Conservation (phyloP, 2,113 vertebrate genomes). For the Chinchilla lanigera region DNA sequence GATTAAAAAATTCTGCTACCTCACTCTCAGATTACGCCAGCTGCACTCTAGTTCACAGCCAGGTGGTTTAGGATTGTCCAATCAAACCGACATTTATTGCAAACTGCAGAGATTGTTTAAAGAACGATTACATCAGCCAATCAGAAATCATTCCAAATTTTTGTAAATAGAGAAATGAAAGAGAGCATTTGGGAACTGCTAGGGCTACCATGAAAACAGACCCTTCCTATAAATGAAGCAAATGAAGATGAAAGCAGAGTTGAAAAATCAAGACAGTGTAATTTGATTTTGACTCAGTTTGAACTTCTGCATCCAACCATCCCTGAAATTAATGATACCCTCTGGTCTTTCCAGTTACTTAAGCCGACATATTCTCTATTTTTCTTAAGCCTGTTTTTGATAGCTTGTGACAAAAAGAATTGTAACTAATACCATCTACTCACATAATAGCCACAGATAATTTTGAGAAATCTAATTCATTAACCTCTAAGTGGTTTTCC, state of each 20-base stretch:
- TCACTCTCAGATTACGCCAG: accelerated
- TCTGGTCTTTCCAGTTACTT: background rate
- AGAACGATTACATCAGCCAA: background rate
- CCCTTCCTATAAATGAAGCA: background rate
- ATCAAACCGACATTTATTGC: background rate
- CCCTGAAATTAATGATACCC: background rate
- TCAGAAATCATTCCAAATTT: background rate
- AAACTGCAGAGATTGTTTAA: background rate
- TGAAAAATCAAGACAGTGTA: background rate
- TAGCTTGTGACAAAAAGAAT: conserved; percentile 56
- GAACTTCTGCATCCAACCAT: background rate
- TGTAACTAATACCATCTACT: conserved; percentile 49
- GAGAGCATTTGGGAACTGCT: accelerated
- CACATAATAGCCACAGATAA: conserved; percentile 25
- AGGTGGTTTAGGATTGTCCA: background rate
- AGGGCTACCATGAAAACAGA: background rate
- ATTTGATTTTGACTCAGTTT: background rate
- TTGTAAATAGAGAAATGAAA: background rate
- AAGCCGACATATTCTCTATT: background rate
- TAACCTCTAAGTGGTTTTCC: conserved; percentile 52
- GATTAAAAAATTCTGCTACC: accelerated
- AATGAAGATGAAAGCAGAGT: background rate
- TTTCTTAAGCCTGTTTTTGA: conserved; percentile 13
- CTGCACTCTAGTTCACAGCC: no score
- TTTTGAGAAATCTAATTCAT: conserved; percentile 62